Evolutionary conservation across 2,888 invertebrate genomes (phyloP).

Genomic region (Mylabris sibirica): DNA sequence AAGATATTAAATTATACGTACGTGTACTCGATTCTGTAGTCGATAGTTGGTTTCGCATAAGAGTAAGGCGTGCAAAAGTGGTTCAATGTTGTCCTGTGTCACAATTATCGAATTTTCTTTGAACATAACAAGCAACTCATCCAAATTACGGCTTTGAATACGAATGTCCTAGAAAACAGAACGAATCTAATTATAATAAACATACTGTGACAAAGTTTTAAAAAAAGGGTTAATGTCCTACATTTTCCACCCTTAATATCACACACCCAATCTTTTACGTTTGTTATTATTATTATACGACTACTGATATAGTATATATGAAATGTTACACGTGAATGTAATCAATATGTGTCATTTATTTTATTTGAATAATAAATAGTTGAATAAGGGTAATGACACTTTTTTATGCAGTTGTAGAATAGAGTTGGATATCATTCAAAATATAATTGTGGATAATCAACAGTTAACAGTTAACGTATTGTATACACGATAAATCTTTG

Average conservation of each 20-base stretch:
- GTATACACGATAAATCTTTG: slow-evolving; percentile 20
- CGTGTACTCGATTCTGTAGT: slow-evolving; percentile 48
- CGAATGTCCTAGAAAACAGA: slow-evolving; percentile 21
- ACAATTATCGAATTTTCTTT: slow-evolving; percentile 61
- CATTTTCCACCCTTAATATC: slow-evolving; percentile 21
- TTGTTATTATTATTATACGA: neutral
- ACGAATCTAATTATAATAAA: neutral
- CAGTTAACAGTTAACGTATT: neutral
- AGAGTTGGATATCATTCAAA: neutral
- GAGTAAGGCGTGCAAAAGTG: slow-evolving; percentile 70
- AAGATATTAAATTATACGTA: slow-evolving; percentile 30
- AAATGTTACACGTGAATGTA: slow-evolving; percentile 10
- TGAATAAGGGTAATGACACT: slow-evolving; percentile 3
- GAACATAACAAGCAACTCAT: slow-evolving; percentile 66
- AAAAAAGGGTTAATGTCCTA: slow-evolving; percentile 24
- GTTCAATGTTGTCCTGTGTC: slow-evolving; percentile 61
- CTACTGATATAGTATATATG: neutral
- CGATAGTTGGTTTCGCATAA: slow-evolving; percentile 67
- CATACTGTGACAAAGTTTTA: slow-evolving; percentile 16
- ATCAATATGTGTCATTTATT: neutral
- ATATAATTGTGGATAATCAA: neutral
- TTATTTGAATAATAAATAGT: neutral
- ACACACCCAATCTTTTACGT: slow-evolving; percentile 12
- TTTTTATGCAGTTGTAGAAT: neutral
- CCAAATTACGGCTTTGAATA: slow-evolving; percentile 63